These are phyloP conservation scores for Acheta domesticus DNA, from an alignment of 2,888 invertebrate species.

Conservation along the genomic window DNA sequence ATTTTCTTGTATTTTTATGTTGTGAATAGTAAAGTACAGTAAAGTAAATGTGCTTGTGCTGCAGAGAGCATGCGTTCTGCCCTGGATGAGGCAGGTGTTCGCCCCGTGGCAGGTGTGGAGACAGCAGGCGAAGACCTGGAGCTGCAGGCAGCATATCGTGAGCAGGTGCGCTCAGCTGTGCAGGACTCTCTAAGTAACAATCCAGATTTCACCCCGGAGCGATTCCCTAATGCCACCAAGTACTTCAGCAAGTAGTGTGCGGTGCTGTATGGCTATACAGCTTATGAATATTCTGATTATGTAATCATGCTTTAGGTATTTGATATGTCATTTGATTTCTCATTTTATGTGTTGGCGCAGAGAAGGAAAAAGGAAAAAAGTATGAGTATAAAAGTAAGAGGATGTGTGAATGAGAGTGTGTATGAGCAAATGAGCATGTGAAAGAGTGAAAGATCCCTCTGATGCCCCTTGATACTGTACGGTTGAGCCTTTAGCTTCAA, in stretches of 20 bases:
- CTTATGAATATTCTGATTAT: neutral
- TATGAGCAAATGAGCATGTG: neutral
- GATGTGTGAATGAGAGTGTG: neutral
- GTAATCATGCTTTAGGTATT: neutral
- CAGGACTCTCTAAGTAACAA: slow-evolving; percentile 51
- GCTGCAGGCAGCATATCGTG: slow-evolving; percentile 54
- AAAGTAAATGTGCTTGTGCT: slow-evolving; percentile 22
- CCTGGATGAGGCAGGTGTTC: slow-evolving; percentile 53
- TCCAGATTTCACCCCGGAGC: slow-evolving; percentile 48
- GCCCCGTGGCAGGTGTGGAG: slow-evolving; percentile 49
- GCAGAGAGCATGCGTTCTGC: slow-evolving; percentile 49
- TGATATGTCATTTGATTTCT: neutral
- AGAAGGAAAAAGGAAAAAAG: neutral
- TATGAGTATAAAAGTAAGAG: neutral
- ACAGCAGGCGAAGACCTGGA: slow-evolving; percentile 51
- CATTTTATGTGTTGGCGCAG: neutral
- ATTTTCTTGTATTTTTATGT: slow-evolving; percentile 12
- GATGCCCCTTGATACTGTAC: neutral
- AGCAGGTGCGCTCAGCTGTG: slow-evolving; percentile 51
- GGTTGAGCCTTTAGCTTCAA: neutral
- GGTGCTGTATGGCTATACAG: neutral
- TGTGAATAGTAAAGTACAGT: neutral
- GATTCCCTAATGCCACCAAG: slow-evolving; percentile 51
- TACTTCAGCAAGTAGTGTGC: slow-evolving; percentile 43
- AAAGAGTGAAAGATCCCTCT: neutral